Base-by-base conservation (phyloP, 2,888 invertebrate genomes). In the Sepioteuthis lessoniana region DNA sequence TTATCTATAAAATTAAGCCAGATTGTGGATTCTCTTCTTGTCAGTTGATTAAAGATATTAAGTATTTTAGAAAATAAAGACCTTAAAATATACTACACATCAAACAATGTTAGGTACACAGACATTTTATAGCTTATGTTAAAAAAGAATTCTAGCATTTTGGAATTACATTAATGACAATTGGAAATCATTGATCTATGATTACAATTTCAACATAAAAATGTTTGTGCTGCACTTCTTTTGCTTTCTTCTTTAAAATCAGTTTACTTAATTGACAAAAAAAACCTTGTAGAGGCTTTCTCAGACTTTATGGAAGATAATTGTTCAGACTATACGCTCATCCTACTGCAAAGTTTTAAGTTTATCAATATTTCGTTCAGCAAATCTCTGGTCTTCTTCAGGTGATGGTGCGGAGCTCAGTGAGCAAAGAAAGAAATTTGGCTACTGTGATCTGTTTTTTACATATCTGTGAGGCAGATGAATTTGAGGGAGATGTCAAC, bases 281-380 rank as follows among this genome's bases (percentile, higher is more conserved):
- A 76, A 76, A 76, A 76, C 31, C n/a, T 31, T 76, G n/a, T 76
- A n/a, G 35, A 35, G 16, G n/a, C n/a, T 76, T 76, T 76, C 35
- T 76, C n/a, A 76, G 76, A 76, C n/a, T n/a, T 13, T n/a, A 10
- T 76, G 76, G 76, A 76, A 76, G 76, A 76, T 76, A 76, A 76
- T 76, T 76, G 76, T 76, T 76, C 76, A 76, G 76, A 55, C n/a
- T 76, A n/a, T 76, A 76, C n/a, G 35, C 76, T 76, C 76, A n/a
- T 76, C 76, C 76, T 76, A 76, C 76, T 76, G 76, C 76, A 76
- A 76, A 35, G 76, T 76, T 76, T 35, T 55, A 28, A 76, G n/a
- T n/a, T 76, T 76, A n/a, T 76, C n/a, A 76, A 76, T 76, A 76
- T 76, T 76, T 76, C 76, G 76, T 76, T 76, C 76, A 76, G 76